phyloP scores from a whole-genome alignment of 1,140 invertebrate genomes.

The Capitella teleta region DNA sequence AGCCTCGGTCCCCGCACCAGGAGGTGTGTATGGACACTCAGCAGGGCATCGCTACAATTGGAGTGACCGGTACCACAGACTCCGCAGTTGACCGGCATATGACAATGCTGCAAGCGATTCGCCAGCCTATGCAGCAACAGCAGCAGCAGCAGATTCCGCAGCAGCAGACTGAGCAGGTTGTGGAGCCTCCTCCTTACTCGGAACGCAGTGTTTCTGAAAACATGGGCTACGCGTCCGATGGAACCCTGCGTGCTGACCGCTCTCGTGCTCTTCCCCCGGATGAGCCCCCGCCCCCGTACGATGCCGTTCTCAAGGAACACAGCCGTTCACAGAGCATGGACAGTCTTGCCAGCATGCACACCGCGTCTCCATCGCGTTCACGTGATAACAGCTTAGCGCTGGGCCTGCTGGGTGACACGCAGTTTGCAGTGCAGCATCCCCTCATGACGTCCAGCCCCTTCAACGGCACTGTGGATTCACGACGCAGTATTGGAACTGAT shows the following conservation, averaged over 20 bases:
- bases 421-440: too few species aligned
- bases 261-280: neutral
- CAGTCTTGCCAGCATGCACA: neutral
- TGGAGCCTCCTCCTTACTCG: neutral
- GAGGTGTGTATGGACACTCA: neutral
- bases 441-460: too few species aligned
- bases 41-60: neutral
- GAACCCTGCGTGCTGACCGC: neutral
- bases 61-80: neutral
- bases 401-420: too few species aligned
- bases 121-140: neutral
- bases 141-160: too few species aligned
- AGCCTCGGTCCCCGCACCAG: neutral
- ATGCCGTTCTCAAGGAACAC: slow-evolving; percentile 2
- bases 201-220: neutral
- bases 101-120: neutral
- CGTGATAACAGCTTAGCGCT: too few species aligned
- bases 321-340: neutral
- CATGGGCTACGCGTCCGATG: neutral
- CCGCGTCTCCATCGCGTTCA: neutral
- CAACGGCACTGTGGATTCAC: too few species aligned
- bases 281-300: slow-evolving; percentile 1
- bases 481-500: too few species aligned
- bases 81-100: neutral
- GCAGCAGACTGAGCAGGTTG: too few species aligned